Base-by-base conservation (phyloP, 2,888 invertebrate species). In the Leptopilina syphax region DNA sequence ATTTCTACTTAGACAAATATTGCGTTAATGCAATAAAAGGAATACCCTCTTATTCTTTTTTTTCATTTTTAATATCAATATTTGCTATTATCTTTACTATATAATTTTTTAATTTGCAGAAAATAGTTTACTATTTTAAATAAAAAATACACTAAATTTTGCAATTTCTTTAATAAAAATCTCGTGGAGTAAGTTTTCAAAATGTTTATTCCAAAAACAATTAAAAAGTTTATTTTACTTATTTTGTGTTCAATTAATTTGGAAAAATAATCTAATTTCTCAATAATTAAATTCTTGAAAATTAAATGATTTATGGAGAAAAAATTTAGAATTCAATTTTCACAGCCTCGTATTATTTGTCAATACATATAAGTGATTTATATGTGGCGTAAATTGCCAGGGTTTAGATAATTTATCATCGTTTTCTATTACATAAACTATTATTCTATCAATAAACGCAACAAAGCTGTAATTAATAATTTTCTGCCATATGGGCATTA, bases 361-460 rank as follows among this genome's bases (percentile, higher is more conserved):
- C 24, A 70, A 70, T 70, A n/a, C 18, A 70, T 13, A 54, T 13
- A 54, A 47, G 27, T 54, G 68, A 70, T 54, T 54, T 27, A 70
- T 70, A 27, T 24, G 13, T 13, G 10, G 50, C 50, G 44, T 50
- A 54, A 70, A 54, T 70, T 13, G 47, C 27, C 8, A 12, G 68
- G 50, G 50, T 27, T 70, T 54, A 24, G 50, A 50, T 70, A 6
- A 70, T 70, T 27, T 50, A 70, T 70, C n/a, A 13, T 18, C 13
- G 7, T 68, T 68, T 70, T 8, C 10, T 18, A 8, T 50, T 18
- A 70, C 12, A 12, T 12, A 1, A 70, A 70, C 68, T 3, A 50
- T 54, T 70, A 68, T n/a, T 24, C 24, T 50, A 70, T 70, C 27
- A 50, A 70, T 54, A 50, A 70, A 44, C 24, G 47, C 27, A 27